phyloP scores from a whole-genome alignment of 2,797 vertebrate genomes.

The Gymnothorax reevesii region DNA sequence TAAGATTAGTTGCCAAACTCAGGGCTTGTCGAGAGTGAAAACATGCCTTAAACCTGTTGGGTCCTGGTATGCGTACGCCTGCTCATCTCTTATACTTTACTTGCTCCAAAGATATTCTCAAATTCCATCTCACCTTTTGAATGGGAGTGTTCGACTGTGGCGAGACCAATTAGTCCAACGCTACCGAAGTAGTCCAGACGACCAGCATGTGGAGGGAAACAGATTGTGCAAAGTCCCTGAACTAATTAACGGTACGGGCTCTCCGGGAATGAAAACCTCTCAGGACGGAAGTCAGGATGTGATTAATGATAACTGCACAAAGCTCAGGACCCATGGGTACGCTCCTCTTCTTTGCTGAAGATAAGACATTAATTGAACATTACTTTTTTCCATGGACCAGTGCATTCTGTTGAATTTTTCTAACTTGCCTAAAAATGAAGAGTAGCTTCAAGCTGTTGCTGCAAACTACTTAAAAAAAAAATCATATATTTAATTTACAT shows the following conservation, averaged over 20 bases:
- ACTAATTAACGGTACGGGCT: conserved; percentile 2
- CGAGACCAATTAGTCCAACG: conserved; percentile 6
- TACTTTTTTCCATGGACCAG: not conserved
- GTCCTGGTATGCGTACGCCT: not conserved
- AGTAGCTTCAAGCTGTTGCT: not conserved
- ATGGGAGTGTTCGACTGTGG: not conserved
- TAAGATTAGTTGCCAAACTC: not conserved
- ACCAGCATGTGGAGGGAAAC: not conserved
- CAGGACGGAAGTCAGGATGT: not conserved
- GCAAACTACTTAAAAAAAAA: too few relatives aligned
- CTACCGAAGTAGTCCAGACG: not conserved
- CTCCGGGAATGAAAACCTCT: not conserved
- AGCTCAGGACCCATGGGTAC: not conserved
- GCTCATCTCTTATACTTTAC: not conserved
- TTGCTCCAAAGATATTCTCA: not conserved
- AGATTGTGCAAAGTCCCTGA: conserved; percentile 11
- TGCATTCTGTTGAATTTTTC: not conserved
- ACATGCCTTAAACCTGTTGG: not conserved
- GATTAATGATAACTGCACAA: conserved; percentile 8
- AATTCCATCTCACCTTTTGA: conserved; percentile 5
- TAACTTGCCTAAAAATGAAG: not conserved
- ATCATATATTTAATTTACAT: too few relatives aligned
- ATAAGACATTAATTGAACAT: conserved; percentile 19
- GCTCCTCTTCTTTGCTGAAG: not conserved
- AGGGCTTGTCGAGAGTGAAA: not conserved